Percentiles rank a stretch among this genome's conserved stretches.
Conservation (phyloP, 2,888 invertebrate species). For the Sminthurides aquaticus region DNA sequence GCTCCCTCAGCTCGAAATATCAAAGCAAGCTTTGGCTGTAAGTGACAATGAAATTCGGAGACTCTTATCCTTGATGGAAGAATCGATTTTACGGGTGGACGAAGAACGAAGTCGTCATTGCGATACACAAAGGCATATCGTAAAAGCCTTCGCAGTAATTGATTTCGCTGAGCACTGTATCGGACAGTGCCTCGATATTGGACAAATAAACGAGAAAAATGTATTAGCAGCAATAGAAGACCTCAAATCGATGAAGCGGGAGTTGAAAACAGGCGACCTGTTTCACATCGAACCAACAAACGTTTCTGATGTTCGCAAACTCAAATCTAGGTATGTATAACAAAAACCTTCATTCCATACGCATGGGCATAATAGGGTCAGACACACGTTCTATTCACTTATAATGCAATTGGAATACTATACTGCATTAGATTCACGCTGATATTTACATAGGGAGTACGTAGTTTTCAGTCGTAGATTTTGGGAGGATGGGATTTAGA, state of each 20-base stretch:
- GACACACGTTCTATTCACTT: too few relatives aligned
- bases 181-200: slow-evolving; percentile 35
- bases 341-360: too few relatives aligned
- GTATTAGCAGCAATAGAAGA: slow-evolving; percentile 36
- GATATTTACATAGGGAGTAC: too few relatives aligned
- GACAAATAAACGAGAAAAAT: slow-evolving; percentile 30
- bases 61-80: slow-evolving; percentile 55
- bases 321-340: slow-evolving; percentile 20
- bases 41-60: slow-evolving; percentile 58
- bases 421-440: slow-evolving; percentile 6
- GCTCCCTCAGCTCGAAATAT: neutral
- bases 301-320: slow-evolving; percentile 24
- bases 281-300: slow-evolving; percentile 20
- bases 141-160: slow-evolving; percentile 32
- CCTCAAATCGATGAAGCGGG: slow-evolving; percentile 32
- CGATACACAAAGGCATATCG: slow-evolving; percentile 42
- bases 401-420: slow-evolving; percentile 5
- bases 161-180: slow-evolving; percentile 34
- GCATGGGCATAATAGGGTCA: too few relatives aligned
- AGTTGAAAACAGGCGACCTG: slow-evolving; percentile 38
- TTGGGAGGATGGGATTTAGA: too few relatives aligned
- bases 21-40: slow-evolving; percentile 46
- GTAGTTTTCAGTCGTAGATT: too few relatives aligned
- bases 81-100: slow-evolving; percentile 55
- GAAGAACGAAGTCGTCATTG: slow-evolving; percentile 50